Evolutionary conservation across 1,140 invertebrate genomes (phyloP), one percentile per base, ranked within the genome.

Genomic region (Rhopalosiphum padi): DNA sequence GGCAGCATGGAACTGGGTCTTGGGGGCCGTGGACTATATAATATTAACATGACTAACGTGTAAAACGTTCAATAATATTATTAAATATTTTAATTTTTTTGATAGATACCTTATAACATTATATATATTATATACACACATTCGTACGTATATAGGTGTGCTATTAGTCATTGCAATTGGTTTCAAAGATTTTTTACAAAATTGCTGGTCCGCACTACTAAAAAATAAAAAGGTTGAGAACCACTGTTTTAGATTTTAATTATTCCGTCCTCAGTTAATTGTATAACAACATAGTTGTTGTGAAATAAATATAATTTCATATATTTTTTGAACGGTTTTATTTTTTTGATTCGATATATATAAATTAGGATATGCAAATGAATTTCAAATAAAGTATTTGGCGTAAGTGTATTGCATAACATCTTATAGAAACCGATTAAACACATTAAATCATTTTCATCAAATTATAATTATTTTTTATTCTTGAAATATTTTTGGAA

Each of bases 251-350:
- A 46, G 46, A 11, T 5, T 46, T 46, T 68, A 68, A 90, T 60
- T 90, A 68, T 90, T 90, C 89, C 89, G 89, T 90, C 89, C 89
- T 8, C 35, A 43, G 23, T 53, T 37, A 51, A 55, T 53, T 53
- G 37, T 89, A 22, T 89, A 68, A 89, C 43, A 43, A 43, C 89
- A 90, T 55, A 37, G 55, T 90, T 68, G 53, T 41, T 30, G 35
- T 88, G 23, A 88, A n/a, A 37, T 23, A 25, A 21, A 46, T 41
- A 15, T 68, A 60, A 21, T 53, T 3, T 9, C n/a, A 68, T 68
- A 6, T 7, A 90, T 43, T 60, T 60, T 90, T 90, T 90, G 23
- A 90, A 90, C 88, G 60, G 22, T 60, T 90, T 60, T 90, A 60
- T 41, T 60, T 53, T 6, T 22, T 35, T 35, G 37, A 37, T 37